Conservation (phyloP, 2,113 vertebrate genomes). For the Petrocephalus zakoni region DNA sequence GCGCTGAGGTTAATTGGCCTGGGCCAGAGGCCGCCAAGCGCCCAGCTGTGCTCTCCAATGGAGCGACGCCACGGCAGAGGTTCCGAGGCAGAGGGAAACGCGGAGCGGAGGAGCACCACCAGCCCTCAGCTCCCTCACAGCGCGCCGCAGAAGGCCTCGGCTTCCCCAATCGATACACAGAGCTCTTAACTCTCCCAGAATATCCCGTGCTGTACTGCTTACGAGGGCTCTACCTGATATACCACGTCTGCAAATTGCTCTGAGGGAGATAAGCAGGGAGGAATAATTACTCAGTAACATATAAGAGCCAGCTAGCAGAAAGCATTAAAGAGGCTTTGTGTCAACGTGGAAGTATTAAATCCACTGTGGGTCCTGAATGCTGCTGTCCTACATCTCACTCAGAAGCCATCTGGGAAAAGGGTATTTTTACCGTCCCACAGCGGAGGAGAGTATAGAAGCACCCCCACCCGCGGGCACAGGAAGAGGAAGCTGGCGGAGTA, state of each 20-base stretch:
- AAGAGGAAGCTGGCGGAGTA: too few species aligned
- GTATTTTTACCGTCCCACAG: constrained; percentile 15
- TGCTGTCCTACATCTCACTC: constrained; percentile 5
- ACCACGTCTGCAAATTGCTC: neutral
- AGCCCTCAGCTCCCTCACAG: neutral
- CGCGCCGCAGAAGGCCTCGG: neutral
- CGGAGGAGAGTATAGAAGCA: neutral
- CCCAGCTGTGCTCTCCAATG: neutral
- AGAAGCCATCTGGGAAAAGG: neutral
- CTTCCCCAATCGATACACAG: neutral
- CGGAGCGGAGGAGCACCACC: neutral
- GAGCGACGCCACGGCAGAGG: neutral
- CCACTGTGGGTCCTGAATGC: neutral
- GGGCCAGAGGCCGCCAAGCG: neutral
- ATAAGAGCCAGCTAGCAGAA: neutral
- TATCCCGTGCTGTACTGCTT: neutral
- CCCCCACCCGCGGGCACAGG: neutral
- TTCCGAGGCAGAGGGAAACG: neutral
- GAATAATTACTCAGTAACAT: neutral
- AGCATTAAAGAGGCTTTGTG: neutral
- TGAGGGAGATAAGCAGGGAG: neutral
- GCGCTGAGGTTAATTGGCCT: neutral
- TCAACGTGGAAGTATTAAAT: neutral
- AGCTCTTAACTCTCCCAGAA: neutral
- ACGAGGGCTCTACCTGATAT: neutral